These are phyloP conservation scores for Drosophila gaucha DNA, from an alignment of 2,888 invertebrate species.

Conservation along the genomic window DNA sequence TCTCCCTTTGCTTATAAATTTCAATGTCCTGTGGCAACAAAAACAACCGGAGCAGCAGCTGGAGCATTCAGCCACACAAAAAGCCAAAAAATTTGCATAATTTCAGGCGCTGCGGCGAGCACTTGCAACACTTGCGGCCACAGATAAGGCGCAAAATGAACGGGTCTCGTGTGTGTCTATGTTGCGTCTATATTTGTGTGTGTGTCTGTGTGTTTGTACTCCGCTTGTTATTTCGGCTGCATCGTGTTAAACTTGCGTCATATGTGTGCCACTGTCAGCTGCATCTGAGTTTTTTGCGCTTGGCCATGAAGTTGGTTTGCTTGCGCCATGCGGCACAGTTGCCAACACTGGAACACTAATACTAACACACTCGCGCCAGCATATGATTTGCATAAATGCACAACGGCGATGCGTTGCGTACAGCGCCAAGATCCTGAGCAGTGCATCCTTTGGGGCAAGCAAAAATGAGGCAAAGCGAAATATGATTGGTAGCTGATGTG, in stretches of 20 bases:
- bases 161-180: constrained; percentile 39
- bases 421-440: constrained; percentile 45
- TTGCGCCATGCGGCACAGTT: constrained; percentile 38
- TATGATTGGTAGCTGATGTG: not conserved
- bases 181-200: constrained; percentile 3
- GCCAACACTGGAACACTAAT: constrained; percentile 14
- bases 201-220: constrained; percentile 18
- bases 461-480: not conserved
- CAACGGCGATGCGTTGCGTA: constrained; percentile 45
- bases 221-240: constrained; percentile 54
- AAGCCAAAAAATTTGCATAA: constrained; percentile 75
- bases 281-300: constrained; percentile 35
- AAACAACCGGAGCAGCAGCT: constrained; percentile 30
- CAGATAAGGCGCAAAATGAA: constrained; percentile 75
- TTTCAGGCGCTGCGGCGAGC: constrained; percentile 63
- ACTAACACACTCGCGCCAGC: constrained; percentile 11
- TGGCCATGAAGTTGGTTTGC: constrained; percentile 49
- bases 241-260: constrained; percentile 57
- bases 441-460: constrained; percentile 23
- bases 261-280: constrained; percentile 26
- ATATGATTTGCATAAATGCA: constrained; percentile 71
- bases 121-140: constrained; percentile 65
- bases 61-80: constrained; percentile 66
- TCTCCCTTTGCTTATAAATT: constrained; percentile 54
- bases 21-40: constrained; percentile 46